phyloP scores from a whole-genome alignment of 1,140 invertebrate genomes.

The Harpegnathos saltator region DNA sequence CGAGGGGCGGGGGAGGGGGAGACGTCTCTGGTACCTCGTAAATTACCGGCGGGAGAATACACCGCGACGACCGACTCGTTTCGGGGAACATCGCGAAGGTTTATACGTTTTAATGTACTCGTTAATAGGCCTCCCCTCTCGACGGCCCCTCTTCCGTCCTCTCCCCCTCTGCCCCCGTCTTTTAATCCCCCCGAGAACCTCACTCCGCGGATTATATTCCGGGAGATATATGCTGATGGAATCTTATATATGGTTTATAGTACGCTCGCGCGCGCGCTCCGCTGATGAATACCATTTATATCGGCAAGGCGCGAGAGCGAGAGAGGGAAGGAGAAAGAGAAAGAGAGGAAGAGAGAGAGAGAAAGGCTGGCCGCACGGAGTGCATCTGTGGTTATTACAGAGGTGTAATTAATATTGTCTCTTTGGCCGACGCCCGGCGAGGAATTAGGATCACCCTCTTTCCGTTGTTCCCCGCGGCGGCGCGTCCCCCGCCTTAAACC shows the following conservation, averaged over 20 bases:
- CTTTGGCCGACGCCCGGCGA: slow-evolving; percentile 61
- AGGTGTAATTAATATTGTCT: slow-evolving; percentile 84
- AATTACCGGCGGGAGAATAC: slow-evolving; percentile 68
- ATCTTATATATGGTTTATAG: slow-evolving; percentile 80
- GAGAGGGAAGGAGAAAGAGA: not conserved
- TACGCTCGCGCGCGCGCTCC: slow-evolving; percentile 72
- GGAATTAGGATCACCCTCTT: slow-evolving; percentile 70
- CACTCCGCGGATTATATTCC: slow-evolving; percentile 75
- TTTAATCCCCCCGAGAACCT: slow-evolving; percentile 65
- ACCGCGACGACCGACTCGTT: slow-evolving; percentile 60
- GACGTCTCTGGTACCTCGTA: slow-evolving; percentile 61
- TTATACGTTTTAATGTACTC: slow-evolving; percentile 79
- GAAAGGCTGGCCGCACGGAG: not conserved
- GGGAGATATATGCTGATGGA: slow-evolving; percentile 83
- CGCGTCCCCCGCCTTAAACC: not conserved
- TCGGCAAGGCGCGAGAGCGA: slow-evolving; percentile 71
- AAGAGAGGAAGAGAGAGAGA: too few relatives aligned
- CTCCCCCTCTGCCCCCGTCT: slow-evolving; percentile 31
- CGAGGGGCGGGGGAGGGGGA: not conserved
- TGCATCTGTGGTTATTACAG: slow-evolving; percentile 80
- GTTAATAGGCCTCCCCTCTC: slow-evolving; percentile 77
- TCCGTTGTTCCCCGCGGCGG: slow-evolving; percentile 59
- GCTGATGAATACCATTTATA: slow-evolving; percentile 82
- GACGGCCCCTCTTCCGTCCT: slow-evolving; percentile 1
- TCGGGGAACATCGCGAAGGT: slow-evolving; percentile 54